Evolutionary conservation across 2,888 invertebrate genomes (phyloP).

Genomic region (Diploptera punctata): DNA sequence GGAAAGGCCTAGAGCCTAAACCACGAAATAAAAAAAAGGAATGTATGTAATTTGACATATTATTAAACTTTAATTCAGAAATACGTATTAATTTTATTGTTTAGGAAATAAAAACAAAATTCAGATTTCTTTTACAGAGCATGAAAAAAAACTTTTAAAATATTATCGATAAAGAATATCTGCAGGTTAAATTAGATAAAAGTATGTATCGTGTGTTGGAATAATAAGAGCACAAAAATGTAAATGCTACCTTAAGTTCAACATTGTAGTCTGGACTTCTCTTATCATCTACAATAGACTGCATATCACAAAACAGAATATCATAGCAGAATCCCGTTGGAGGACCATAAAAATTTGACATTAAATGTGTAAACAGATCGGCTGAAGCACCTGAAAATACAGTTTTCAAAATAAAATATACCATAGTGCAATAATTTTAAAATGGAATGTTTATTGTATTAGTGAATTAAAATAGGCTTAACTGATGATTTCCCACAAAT

Average conservation of each 20-base stretch:
- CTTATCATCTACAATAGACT: not conserved
- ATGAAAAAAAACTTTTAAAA: not conserved
- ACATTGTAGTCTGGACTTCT: not conserved
- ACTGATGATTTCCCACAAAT: no score
- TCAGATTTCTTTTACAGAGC: not conserved
- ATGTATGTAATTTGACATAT: not conserved
- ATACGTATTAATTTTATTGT: not conserved
- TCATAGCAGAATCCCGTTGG: conserved; percentile 66
- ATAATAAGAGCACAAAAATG: not conserved
- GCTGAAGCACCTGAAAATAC: not conserved
- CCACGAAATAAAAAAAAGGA: not conserved
- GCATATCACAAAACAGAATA: conserved; percentile 62
- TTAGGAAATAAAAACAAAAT: not conserved
- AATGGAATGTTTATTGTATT: no score
- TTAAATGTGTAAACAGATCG: conserved; percentile 60
- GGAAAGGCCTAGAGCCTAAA: no score
- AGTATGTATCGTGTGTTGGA: not conserved
- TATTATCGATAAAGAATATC: not conserved
- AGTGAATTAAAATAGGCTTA: no score
- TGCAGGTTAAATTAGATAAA: not conserved
- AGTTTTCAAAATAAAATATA: not conserved
- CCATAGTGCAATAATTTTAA: no score
- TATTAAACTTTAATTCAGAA: not conserved
- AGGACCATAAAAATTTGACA: conserved; percentile 57
- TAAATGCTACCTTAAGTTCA: not conserved